These are phyloP conservation scores for Oreortyx pictus DNA, from an alignment of 2,797 vertebrate genomes.

Conservation along the genomic window DNA sequence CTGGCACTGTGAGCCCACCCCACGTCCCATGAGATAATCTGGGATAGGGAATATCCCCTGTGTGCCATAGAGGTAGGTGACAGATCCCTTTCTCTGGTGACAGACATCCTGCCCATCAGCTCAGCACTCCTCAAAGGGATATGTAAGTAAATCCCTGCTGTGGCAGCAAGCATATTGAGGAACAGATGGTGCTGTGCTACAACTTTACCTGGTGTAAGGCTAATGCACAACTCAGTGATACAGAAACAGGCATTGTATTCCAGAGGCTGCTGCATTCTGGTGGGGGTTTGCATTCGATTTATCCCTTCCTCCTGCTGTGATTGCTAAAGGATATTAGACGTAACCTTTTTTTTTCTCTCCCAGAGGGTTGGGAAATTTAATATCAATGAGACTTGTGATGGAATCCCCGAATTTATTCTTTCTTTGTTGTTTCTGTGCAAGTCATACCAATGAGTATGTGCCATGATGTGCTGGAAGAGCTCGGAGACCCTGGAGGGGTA, in stretches of 20 bases:
- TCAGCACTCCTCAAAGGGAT: background rate
- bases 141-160: background rate
- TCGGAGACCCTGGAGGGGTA: background rate
- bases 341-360: background rate
- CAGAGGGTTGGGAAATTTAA: background rate
- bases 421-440: background rate
- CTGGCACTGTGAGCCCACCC: background rate
- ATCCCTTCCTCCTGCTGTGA: background rate
- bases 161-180: conserved; percentile 25
- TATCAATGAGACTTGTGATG: background rate
- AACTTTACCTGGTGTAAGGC: background rate
- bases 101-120: background rate
- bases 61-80: background rate
- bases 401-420: background rate
- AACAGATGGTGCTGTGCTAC: conserved; percentile 63
- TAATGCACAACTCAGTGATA: background rate
- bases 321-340: background rate
- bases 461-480: background rate
- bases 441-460: background rate
- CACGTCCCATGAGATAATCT: background rate
- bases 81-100: background rate
- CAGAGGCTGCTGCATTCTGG: background rate
- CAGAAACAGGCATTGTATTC: background rate
- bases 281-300: background rate
- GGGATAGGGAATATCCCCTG: background rate